phyloP scores from a whole-genome alignment of 1,140 invertebrate genomes.

The Zaprionus inermis region DNA sequence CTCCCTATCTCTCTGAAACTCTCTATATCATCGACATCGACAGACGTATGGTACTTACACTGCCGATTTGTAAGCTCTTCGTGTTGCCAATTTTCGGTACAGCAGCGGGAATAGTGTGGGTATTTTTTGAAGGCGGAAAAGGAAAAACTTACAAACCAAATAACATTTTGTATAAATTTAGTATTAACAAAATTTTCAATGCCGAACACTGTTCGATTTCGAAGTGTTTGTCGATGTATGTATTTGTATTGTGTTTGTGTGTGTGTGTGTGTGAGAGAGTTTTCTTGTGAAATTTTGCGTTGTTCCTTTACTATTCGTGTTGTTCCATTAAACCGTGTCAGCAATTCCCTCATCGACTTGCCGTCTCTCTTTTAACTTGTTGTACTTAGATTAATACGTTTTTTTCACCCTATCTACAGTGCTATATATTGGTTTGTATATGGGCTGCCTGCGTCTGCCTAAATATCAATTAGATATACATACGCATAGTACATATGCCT shows the following conservation, averaged over 20 bases:
- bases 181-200: conserved; percentile 32
- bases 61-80: conserved; percentile 20
- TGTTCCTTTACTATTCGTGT: conserved; percentile 59
- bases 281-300: conserved; percentile 52
- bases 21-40: background rate
- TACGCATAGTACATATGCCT: conserved; percentile 23
- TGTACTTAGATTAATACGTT: conserved; percentile 58
- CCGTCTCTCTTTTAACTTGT: conserved; percentile 26
- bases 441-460: conserved; percentile 47
- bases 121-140: conserved; percentile 5
- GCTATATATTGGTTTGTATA: conserved; percentile 54
- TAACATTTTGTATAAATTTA: conserved; percentile 32
- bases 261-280: conserved; percentile 4
- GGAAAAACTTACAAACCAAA: conserved; percentile 34
- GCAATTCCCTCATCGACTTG: conserved; percentile 53
- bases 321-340: conserved; percentile 69
- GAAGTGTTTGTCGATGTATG: conserved; percentile 1
- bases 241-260: conserved; percentile 21
- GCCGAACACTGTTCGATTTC: conserved; percentile 11
- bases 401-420: conserved; percentile 74
- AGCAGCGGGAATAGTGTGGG: conserved; percentile 10
- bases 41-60: conserved; percentile 3
- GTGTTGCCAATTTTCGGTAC: background rate
- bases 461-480: conserved; percentile 48
- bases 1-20: background rate